Evolutionary conservation across 2,797 vertebrate species (phyloP), one percentile per base, ranked within the genome.

Genomic region (Sparus aurata): DNA sequence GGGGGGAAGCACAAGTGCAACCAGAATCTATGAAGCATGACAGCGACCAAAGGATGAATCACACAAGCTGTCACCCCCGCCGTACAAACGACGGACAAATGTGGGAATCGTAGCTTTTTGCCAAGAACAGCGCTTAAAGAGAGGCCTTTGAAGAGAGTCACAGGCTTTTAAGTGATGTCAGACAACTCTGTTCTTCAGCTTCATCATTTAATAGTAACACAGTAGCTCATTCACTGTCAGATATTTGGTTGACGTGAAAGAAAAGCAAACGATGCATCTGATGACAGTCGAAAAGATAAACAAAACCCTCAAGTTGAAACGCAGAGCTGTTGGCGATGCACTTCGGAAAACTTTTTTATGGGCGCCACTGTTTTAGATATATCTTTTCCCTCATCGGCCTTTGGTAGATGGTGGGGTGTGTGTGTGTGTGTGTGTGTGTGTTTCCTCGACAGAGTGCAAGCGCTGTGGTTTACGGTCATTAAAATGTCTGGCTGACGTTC

Each of bases 401-500:
- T 73, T 68, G 50, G 70, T 75, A 64, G 34, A 75, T 62, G 53
- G 18, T 38, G 25, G 55, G 16, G 30, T 74, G 64, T 72, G 57
- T 59, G 70, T 64, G 34, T 63, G 69, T 64, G 46, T 69, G 75
- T 46, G 73, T 69, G 79, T n/a, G 27, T 66, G 79, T 63, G 65
- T 86, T 88, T 89, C 84, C 79, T 91, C 77, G 70, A 89, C 79
- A 87, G 79, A 86, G 81, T 75, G 78, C 71, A 85, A 91, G 77
- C 15, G 2, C 62, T 83, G 68, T 54, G 75, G 77, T 85, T 85
- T 86, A 59, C 11, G 41, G 61, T 63, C 77, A 70, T 90, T 85
- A 89, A 87, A 89, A 83, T 60, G 64, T 68, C 84, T 93, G 90
- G 88, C 90, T 75, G 49, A 0, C 13, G 55, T 87, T 86, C 71